These are phyloP conservation scores for Chrysolina oricalcia DNA, from an alignment of 2,888 invertebrate species.

Conservation along the genomic window DNA sequence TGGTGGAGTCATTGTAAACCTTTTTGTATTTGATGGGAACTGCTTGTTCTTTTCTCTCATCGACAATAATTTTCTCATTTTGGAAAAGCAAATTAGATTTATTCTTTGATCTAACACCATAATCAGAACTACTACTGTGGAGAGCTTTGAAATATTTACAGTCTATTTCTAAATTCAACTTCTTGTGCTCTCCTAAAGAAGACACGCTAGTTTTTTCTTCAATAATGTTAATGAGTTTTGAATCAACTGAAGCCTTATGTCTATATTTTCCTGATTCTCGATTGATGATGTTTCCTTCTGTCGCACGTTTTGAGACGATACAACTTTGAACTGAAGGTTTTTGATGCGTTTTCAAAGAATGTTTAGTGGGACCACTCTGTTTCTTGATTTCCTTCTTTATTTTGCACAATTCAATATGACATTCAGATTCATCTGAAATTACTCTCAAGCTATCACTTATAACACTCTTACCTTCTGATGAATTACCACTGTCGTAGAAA, in stretches of 20 bases:
- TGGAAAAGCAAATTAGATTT: conserved; percentile 6
- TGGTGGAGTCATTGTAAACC: background rate
- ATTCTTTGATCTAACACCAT: conserved; percentile 39
- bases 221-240: conserved; percentile 49
- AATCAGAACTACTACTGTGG: conserved; percentile 53
- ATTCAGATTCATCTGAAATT: conserved; percentile 49
- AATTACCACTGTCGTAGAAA: conserved; percentile 23
- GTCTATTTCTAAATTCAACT: conserved; percentile 30
- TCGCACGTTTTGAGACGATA: background rate
- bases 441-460: conserved; percentile 53
- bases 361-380: background rate
- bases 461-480: conserved; percentile 49
- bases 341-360: background rate
- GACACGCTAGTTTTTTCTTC: conserved; percentile 41
- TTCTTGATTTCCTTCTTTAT: conserved; percentile 21
- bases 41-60: background rate
- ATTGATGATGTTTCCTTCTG: background rate
- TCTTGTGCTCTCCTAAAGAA: conserved; percentile 27
- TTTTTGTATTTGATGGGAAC: background rate
- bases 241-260: conserved; percentile 15
- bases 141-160: conserved; percentile 48
- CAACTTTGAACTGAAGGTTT: background rate
- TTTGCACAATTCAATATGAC: conserved; percentile 6
- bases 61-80: background rate
- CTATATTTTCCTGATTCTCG: conserved; percentile 11